Base-by-base conservation (phyloP, 2,888 invertebrate genomes). In the Conus canariensis region DNA sequence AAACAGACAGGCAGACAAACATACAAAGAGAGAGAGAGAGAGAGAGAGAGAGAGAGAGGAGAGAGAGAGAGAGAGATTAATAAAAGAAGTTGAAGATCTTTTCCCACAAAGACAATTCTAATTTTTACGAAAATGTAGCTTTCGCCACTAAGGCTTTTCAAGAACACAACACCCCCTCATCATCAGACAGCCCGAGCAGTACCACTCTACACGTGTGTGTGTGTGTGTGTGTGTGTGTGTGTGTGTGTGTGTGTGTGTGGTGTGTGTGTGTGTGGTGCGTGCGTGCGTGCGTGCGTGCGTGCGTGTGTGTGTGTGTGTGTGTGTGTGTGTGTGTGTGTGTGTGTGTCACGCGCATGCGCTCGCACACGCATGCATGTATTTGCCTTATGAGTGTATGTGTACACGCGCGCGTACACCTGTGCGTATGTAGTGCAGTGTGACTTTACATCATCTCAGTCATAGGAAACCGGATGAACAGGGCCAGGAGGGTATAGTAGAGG, bases 341-440 rank as follows among this genome's bases (percentile, higher is more conserved):
- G 77, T 77, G 77, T 74, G n/a, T 74, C 6, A 80, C 30, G 45
- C 0, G 10, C 30, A 45, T 14, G 45, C 14, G 22, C 30, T 45
- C 6, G 30, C 30, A 80, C 25, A 77, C 77, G 30, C 25, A 77
- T 9, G 30, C 77, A 77, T 16, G 30, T 60, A 77, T 58, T 45
- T 88, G 88, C 58, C 56, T 88, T 8, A 74, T 82, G 60, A 25
- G 59, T 74, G 88, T 82, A 82, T 82, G 88, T 82, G 88, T 88
- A 80, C 60, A 60, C 14, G 80, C 25, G 74, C 7, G 80, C 19
- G 88, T 25, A 59, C 12, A n/a, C n/a, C n/a, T 70, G 70, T 70
- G 70, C 19, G 70, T 70, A 22, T 70, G 70, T 70, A 22, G 14
- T 7, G 14, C 19, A 22, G 74, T 25, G 74, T 74, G 74, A n/a